Base-by-base conservation (phyloP, 2,113 vertebrate species). In the Murina feae region DNA sequence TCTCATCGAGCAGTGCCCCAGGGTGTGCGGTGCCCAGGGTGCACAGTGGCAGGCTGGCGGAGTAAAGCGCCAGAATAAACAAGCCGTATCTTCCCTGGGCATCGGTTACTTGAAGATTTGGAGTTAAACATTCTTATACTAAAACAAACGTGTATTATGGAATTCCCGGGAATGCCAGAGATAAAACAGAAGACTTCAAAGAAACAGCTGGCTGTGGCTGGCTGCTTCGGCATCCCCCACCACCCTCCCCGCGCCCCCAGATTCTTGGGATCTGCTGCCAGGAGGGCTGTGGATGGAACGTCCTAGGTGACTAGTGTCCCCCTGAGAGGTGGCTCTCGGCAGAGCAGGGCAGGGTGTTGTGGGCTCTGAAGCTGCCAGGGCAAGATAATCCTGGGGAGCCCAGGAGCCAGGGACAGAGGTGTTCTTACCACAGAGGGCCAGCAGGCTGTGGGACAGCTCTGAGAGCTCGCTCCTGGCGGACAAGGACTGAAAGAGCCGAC, bases 101-200 rank as follows among this genome's bases (percentile, higher is more conserved):
- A 32, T 80, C 39, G 0, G 5, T 92, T 63, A 51, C 88, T 75
- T 79, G 66, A 92, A 94, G 76, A 86, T 49, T 79, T 69, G 28
- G 72, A 53, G 81, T 74, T 90, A 90, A 78, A n/a, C 58, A 69
- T 69, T 83, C 88, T 89, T 87, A 58, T 42, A 74, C 69, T 58
- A 90, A 95, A 95, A 96, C 91, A 86, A 90, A 96, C 66, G 75
- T 47, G 60, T 4, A 23, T 47, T 44, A 66, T 35, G 81, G 47
- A n/a, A 82, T 71, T 84, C 88, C 58, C 21, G 47, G 30, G 53
- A 88, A 39, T 88, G 82, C 23, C 60, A 72, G 23, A 79, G 75
- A 95, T 84, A 72, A 96, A 92, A 83, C 18, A 0, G 32, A 37
- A 42, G 42, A 66, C 63, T 79, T 96, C 84, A 88, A 94, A 95